Evolutionary conservation across 2,888 invertebrate species (phyloP).

Genomic region (Podabrus alpinus): DNA sequence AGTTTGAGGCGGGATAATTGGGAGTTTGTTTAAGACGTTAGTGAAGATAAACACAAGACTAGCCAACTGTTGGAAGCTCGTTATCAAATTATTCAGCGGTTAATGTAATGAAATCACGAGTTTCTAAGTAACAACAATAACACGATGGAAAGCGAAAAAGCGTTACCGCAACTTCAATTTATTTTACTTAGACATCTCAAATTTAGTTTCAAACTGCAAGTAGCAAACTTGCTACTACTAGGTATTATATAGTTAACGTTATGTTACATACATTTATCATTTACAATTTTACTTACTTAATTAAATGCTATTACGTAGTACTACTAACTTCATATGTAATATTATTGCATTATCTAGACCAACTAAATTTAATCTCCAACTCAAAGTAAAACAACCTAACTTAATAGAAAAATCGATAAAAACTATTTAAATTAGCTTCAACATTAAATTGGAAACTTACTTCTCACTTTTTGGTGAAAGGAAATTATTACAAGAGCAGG

Average conservation of each 20-base stretch:
- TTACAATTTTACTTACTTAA: background rate
- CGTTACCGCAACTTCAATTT: constrained; percentile 28
- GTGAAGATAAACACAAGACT: constrained; percentile 47
- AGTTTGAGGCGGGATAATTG: constrained; percentile 41
- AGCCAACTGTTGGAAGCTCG: constrained; percentile 45
- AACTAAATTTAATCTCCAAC: background rate
- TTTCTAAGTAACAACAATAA: constrained; percentile 41
- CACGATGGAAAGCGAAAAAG: constrained; percentile 31
- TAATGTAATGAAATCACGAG: constrained; percentile 47
- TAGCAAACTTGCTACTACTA: constrained; percentile 1
- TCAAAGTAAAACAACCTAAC: background rate
- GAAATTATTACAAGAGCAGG: constrained; percentile 17
- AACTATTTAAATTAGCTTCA: background rate
- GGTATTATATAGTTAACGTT: constrained; percentile 27
- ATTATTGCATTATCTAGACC: background rate
- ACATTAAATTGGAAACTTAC: background rate
- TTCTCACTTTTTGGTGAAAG: background rate
- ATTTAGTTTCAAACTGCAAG: constrained; percentile 23
- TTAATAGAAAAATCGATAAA: background rate
- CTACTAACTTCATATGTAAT: background rate
- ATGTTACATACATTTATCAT: constrained; percentile 16
- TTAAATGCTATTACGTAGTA: background rate
- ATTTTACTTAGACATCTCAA: constrained; percentile 28
- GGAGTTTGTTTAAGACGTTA: constrained; percentile 47
- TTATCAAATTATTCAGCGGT: constrained; percentile 48